Evolutionary conservation across 2,888 invertebrate species (phyloP).

Genomic region (Andrena fulva): DNA sequence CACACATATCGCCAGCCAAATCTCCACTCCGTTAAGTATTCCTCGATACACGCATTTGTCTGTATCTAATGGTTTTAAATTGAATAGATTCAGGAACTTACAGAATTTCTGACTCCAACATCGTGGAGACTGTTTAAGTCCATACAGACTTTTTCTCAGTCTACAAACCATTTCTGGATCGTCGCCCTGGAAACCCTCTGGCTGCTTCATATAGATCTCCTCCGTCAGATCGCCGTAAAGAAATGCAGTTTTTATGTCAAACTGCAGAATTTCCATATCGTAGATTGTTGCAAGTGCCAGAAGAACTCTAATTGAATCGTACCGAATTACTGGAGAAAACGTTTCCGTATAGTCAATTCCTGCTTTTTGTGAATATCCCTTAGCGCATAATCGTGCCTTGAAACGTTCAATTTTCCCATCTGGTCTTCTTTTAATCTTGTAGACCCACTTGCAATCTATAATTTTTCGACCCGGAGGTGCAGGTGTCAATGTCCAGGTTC

Average conservation of each 20-base stretch:
- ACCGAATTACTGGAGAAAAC: slow-evolving; percentile 18
- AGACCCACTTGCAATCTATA: slow-evolving; percentile 63
- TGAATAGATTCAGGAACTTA: too few relatives aligned
- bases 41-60: too few relatives aligned
- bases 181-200: slow-evolving; percentile 18
- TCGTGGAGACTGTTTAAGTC: slow-evolving; percentile 10
- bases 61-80: too few relatives aligned
- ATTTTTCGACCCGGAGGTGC: not conserved
- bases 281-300: slow-evolving; percentile 14
- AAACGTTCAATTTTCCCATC: slow-evolving; percentile 55
- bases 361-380: slow-evolving; percentile 8
- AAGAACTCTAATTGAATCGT: slow-evolving; percentile 22
- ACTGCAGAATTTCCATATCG: slow-evolving; percentile 22
- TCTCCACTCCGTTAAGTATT: not conserved
- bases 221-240: slow-evolving; percentile 20
- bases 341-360: slow-evolving; percentile 2
- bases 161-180: slow-evolving; percentile 11
- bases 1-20: too few relatives aligned
- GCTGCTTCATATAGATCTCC: slow-evolving; percentile 18
- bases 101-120: too few relatives aligned
- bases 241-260: slow-evolving; percentile 30
- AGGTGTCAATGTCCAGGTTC: slow-evolving; percentile 15
- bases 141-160: slow-evolving; percentile 17
- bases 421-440: slow-evolving; percentile 52
- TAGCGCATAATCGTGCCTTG: slow-evolving; percentile 51